Evolutionary conservation across 2,888 invertebrate species (phyloP).

Genomic region (Leucophora obtusa): DNA sequence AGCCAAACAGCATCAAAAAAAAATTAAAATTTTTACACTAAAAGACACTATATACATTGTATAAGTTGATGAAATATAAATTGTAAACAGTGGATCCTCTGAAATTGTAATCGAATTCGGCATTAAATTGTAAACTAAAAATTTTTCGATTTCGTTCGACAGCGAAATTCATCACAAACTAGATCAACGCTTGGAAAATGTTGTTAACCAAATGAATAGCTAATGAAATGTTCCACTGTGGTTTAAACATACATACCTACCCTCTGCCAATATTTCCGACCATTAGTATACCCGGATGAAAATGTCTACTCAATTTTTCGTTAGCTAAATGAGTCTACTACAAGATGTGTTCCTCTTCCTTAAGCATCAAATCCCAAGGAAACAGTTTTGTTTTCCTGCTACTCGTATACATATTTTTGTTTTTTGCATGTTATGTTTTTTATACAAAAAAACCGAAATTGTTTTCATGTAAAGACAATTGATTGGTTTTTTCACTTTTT

Average conservation of each 20-base stretch:
- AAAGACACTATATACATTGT: background rate
- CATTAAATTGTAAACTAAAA: too few relatives aligned
- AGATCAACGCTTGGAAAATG: too few relatives aligned
- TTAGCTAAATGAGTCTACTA: constrained; percentile 42
- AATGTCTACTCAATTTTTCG: constrained; percentile 52
- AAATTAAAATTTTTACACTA: background rate
- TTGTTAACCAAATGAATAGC: too few relatives aligned
- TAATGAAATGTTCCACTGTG: constrained; percentile 25
- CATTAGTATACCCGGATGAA: constrained; percentile 68
- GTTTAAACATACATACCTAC: constrained; percentile 32
- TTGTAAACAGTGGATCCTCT: constrained; percentile 24
- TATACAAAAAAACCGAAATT: constrained; percentile 38
- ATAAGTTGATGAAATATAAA: constrained; percentile 4
- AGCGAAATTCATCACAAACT: too few relatives aligned
- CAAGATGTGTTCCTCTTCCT: constrained; percentile 41
- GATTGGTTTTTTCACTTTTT: constrained; percentile 71
- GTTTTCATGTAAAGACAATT: constrained; percentile 69
- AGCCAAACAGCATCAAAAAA: constrained; percentile 25
- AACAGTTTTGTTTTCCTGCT: constrained; percentile 52
- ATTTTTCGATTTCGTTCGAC: too few relatives aligned
- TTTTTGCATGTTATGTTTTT: background rate
- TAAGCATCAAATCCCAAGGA: constrained; percentile 39
- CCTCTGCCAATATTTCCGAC: constrained; percentile 67
- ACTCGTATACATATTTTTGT: constrained; percentile 32
- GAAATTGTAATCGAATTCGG: background rate